Conservation (phyloP, 2,888 invertebrate species). For the Lasioglossum leucozonium region DNA sequence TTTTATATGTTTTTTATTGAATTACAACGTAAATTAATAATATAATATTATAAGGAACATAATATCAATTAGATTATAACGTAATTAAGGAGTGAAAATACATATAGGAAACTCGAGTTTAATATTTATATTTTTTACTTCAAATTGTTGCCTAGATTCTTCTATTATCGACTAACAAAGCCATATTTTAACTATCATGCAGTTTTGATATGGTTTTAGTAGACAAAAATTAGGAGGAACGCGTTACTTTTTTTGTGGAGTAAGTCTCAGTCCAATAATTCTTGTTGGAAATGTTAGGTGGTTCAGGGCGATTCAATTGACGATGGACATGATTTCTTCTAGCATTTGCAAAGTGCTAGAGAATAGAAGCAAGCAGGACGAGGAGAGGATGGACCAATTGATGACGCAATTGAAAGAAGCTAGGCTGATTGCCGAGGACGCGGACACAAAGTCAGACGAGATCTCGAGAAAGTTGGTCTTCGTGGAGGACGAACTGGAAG, state of each 20-base stretch:
- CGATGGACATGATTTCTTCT: slow-evolving; percentile 11
- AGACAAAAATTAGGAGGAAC: not conserved
- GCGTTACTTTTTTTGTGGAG: not conserved
- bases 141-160: not conserved
- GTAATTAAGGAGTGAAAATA: not conserved
- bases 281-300: not conserved
- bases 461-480: slow-evolving; percentile 89
- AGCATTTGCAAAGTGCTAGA: slow-evolving; percentile 89
- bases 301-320: not conserved
- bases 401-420: slow-evolving; percentile 89
- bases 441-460: slow-evolving; percentile 90
- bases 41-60: no score
- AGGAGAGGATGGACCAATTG: slow-evolving; percentile 88
- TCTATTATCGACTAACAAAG: not conserved
- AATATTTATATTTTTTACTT: not conserved
- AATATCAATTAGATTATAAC: not conserved
- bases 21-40: no score
- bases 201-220: not conserved
- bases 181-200: not conserved
- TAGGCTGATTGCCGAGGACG: slow-evolving; percentile 89
- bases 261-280: not conserved
- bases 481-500: slow-evolving; percentile 89
- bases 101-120: not conserved
- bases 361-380: slow-evolving; percentile 87
- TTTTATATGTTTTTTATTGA: not conserved